Conservation (phyloP, 1,140 invertebrate species). For the Diorhabda sublineata region DNA sequence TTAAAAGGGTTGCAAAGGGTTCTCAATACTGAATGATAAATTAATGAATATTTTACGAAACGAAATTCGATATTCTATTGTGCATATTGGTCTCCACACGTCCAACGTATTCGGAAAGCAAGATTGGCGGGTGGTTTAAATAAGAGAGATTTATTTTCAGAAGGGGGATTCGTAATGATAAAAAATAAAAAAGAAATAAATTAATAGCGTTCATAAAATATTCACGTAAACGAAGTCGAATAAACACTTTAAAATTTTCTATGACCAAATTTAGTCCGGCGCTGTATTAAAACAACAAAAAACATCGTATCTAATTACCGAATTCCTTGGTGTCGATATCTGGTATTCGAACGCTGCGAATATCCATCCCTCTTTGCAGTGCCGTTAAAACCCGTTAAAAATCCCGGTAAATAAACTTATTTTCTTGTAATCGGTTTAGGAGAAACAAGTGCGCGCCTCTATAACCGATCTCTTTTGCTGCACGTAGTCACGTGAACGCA, state of each 20-base stretch:
- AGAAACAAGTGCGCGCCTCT: slow-evolving; percentile 14
- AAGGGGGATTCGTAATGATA: background rate
- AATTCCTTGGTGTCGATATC: background rate
- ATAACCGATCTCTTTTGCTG: slow-evolving; percentile 4
- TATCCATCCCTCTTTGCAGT: background rate
- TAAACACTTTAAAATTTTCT: too few species aligned
- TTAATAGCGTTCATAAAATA: background rate
- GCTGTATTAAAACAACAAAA: too few species aligned
- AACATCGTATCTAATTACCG: background rate
- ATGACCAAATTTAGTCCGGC: too few species aligned
- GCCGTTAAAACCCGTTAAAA: slow-evolving; percentile 10
- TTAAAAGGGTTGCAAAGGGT: slow-evolving; percentile 15
- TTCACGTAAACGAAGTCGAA: too few species aligned
- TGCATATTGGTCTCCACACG: background rate
- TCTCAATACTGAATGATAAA: slow-evolving; percentile 21
- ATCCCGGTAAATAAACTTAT: slow-evolving; percentile 17
- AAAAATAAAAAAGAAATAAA: background rate
- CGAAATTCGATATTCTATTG: slow-evolving; percentile 13
- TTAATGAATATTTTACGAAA: slow-evolving; percentile 17
- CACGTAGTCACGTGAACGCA: background rate
- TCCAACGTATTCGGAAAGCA: background rate
- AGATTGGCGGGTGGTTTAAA: background rate
- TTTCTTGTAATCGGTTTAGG: slow-evolving; percentile 22
- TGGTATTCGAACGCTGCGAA: slow-evolving; percentile 3
- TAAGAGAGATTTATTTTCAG: background rate